Evolutionary conservation across 2,888 invertebrate species (phyloP).

Genomic region (Cataglyphis albicans): DNA sequence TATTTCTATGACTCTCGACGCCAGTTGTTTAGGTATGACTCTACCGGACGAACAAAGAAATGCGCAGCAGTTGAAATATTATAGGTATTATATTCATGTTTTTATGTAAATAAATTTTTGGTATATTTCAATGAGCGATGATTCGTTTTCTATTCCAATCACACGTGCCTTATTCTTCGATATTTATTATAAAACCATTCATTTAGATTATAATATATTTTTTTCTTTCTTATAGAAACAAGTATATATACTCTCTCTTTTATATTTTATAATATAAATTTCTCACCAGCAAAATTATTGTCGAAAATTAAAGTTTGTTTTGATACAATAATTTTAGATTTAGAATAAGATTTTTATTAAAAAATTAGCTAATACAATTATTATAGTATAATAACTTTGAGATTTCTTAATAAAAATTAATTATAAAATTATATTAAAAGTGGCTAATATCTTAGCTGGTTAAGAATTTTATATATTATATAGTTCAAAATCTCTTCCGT

Average conservation of each 20-base stretch:
- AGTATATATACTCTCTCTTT: background rate
- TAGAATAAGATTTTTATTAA: background rate
- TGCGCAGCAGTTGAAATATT: conserved; percentile 82
- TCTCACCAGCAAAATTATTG: background rate
- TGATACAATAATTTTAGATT: background rate
- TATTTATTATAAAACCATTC: background rate
- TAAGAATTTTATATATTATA: background rate
- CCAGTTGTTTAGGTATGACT: conserved; percentile 74
- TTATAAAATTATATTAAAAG: background rate
- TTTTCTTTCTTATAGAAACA: background rate
- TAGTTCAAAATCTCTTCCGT: background rate
- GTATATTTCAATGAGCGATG: conserved; percentile 82
- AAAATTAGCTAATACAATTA: background rate
- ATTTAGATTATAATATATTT: background rate
- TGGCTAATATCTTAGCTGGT: background rate
- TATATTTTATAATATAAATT: background rate
- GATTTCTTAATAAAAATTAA: too few species aligned
- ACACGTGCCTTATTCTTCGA: background rate
- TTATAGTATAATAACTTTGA: too few species aligned
- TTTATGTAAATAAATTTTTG: conserved; percentile 85
- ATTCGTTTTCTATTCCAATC: background rate
- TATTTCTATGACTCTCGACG: conserved; percentile 74
- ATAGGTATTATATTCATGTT: conserved; percentile 84
- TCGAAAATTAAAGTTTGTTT: background rate
- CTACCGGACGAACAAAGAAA: conserved; percentile 70